phyloP scores from a whole-genome alignment of 2,797 vertebrate genomes.

The Phalloptychus januarius region DNA sequence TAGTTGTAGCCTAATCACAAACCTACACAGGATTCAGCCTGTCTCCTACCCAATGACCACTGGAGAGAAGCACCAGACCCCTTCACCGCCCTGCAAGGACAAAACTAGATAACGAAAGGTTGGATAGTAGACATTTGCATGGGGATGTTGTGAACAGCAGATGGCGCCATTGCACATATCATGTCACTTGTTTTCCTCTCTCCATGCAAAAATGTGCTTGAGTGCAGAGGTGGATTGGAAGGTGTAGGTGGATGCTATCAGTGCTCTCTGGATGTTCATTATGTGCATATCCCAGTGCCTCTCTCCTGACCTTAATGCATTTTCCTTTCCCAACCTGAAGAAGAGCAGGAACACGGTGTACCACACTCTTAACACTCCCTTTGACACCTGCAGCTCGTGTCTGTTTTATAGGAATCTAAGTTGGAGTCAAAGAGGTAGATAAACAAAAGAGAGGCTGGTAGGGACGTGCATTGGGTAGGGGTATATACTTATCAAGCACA shows the following conservation, averaged over 20 bases:
- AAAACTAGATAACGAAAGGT: too few relatives aligned
- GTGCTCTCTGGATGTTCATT: slow-evolving; percentile 32
- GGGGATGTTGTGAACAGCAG: slow-evolving; percentile 57
- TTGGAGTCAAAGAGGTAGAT: slow-evolving; percentile 41
- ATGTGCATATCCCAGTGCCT: slow-evolving; percentile 21
- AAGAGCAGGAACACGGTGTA: slow-evolving; percentile 11
- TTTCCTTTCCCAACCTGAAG: slow-evolving; percentile 14
- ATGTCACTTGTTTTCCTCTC: slow-evolving; percentile 11
- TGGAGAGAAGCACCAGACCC: too few relatives aligned
- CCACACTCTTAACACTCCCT: slow-evolving; percentile 18
- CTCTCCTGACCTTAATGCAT: slow-evolving; percentile 32
- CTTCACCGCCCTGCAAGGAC: too few relatives aligned
- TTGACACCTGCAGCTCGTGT: slow-evolving; percentile 28
- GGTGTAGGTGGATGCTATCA: slow-evolving; percentile 37
- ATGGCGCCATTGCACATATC: slow-evolving; percentile 65
- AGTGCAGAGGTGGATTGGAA: slow-evolving; percentile 30
- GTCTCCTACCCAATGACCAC: too few relatives aligned
- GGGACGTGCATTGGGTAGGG: background rate
- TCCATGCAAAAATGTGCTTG: slow-evolving; percentile 24
- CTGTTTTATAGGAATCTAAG: slow-evolving; percentile 35
- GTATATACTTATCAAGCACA: slow-evolving; percentile 18
- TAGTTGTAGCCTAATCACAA: too few relatives aligned
- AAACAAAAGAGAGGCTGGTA: slow-evolving; percentile 19
- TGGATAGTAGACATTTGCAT: slow-evolving; percentile 26
- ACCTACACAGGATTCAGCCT: too few relatives aligned